Base-by-base conservation (phyloP, 2,888 invertebrate species). In the Rhagonycha lutea region DNA sequence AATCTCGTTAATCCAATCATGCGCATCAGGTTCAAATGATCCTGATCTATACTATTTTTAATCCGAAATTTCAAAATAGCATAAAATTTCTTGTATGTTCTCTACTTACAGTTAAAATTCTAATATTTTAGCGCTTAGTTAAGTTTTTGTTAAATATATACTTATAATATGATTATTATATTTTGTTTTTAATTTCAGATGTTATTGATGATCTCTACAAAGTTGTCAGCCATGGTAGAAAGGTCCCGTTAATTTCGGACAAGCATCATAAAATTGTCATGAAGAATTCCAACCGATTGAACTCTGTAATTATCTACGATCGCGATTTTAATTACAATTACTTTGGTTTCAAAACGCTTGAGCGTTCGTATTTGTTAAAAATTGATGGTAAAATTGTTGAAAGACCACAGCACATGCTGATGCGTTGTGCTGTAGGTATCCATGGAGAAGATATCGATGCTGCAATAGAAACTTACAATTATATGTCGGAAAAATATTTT, bases 291-390 rank as follows among this genome's bases (percentile, higher is more conserved):
- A 96, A 97, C 83, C 90, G 92, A 78, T 89, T 99, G 69, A 97
- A 99, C 88, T 97, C 98, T 0, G 94, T 97, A 18, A 98, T 99
- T 82, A 96, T 98, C 61, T 98, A 99, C 87, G 98, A 98, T 85
- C 92, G 99, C 82, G 99, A 99, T 88, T 99, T 96, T 87, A 94
- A 92, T 76, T 99, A 98, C 88, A 98, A 97, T 85, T 99, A 97
- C 86, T 99, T 99, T 90, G 99, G 99, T n/a, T 99, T 99, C 85
- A 99, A 98, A 91, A 99, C 99, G 0, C 89, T 99, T 72, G 99
- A 99, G 85, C 91, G 97, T 67, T 98, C 98, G 0, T 99, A 99
- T 87, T 89, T 99, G 80, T 88, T 99, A 75, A 97, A 96, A 89
- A 95, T 98, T 70, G 91, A 96, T 86, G 94, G 94, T 0, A 96